Conservation (phyloP, 2,797 vertebrate genomes). For the Lepilemur septentrionalis region DNA sequence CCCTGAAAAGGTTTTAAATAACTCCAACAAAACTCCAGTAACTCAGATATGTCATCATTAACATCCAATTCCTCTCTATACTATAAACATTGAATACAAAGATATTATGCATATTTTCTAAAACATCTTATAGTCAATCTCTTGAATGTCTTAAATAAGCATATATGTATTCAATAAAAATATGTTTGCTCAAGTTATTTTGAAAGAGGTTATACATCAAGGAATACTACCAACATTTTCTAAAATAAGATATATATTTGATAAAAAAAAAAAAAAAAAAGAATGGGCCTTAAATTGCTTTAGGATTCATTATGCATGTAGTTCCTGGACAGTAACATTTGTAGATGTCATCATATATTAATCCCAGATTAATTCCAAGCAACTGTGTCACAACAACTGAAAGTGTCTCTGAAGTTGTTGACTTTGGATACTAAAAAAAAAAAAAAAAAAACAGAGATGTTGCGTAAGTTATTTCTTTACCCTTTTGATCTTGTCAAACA, state of each 20-base stretch:
- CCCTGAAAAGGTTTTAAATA: background rate
- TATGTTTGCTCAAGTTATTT: background rate
- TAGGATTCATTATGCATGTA: constrained; percentile 90
- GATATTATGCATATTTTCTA: background rate
- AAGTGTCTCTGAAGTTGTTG: constrained; percentile 79
- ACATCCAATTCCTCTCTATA: background rate
- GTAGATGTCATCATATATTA: constrained; percentile 87
- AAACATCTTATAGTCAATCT: background rate
- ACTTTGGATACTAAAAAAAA: constrained; percentile 58
- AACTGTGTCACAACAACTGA: constrained; percentile 90
- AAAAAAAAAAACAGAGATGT: background rate
- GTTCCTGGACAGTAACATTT: constrained; percentile 82
- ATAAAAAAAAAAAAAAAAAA: background rate
- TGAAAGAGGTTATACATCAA: background rate
- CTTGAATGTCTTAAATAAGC: background rate
- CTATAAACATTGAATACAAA: background rate
- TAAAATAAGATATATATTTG: background rate
- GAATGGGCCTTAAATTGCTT: constrained; percentile 85
- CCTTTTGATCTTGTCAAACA: background rate
- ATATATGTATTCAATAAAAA: background rate
- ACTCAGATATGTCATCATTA: background rate
- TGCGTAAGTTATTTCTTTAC: background rate
- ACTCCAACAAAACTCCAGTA: background rate
- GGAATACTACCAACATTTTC: background rate
- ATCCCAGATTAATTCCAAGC: constrained; percentile 90